Conservation (phyloP, 2,113 vertebrate genomes). For the Neolamprologus toae region DNA sequence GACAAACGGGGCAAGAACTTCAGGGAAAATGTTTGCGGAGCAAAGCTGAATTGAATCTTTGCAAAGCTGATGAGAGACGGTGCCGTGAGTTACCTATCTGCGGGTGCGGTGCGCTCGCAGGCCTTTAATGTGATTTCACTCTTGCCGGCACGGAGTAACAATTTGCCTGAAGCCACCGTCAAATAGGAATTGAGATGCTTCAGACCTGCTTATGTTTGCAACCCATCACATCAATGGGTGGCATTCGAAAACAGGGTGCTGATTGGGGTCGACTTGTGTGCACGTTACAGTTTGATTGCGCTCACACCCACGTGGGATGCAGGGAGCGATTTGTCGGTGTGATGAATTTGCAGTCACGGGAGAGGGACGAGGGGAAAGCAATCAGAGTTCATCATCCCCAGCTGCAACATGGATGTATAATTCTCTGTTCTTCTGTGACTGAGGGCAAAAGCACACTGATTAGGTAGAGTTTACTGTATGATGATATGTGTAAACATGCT, state of each 20-base stretch:
- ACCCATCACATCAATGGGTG: background rate
- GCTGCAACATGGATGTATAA: background rate
- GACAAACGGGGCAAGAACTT: background rate
- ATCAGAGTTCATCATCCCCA: conserved; percentile 36
- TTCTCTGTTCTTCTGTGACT: conserved; percentile 4
- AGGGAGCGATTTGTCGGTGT: background rate
- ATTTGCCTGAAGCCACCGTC: background rate
- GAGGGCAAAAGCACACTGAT: background rate
- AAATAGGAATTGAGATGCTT: background rate
- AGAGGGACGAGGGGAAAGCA: conserved; percentile 30
- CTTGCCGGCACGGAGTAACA: background rate
- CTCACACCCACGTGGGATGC: conserved; percentile 2
- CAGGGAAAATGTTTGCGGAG: background rate
- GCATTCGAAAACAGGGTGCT: conserved; percentile 13
- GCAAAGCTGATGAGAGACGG: background rate
- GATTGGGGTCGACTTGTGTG: conserved; percentile 48
- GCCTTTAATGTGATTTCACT: conserved; percentile 8
- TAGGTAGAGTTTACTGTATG: background rate
- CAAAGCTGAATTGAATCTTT: background rate
- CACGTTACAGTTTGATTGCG: conserved; percentile 46
- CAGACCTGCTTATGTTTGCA: conserved; percentile 11
- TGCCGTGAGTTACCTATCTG: background rate
- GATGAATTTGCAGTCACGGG: conserved; percentile 24
- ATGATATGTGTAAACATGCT: conserved; percentile 1
- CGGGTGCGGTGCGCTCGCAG: background rate